phyloP scores from a whole-genome alignment of 2,888 invertebrate species.

The Ectemnius cavifrons region DNA sequence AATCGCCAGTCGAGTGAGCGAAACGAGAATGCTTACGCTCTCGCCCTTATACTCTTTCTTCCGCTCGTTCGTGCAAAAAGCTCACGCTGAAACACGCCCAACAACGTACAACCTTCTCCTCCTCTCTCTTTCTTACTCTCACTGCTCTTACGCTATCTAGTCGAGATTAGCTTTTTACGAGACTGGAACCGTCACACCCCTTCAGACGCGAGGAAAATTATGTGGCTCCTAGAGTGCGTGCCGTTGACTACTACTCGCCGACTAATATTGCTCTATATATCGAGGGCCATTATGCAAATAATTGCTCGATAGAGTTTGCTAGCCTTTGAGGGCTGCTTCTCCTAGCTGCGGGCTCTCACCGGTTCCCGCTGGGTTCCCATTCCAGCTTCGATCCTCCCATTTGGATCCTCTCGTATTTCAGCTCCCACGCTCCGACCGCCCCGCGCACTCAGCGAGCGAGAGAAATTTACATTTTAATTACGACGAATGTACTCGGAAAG shows the following conservation, averaged over 20 bases:
- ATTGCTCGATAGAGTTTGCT: slow-evolving; percentile 36
- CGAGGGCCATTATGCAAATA: slow-evolving; percentile 36
- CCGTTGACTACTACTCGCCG: not conserved
- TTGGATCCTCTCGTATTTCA: slow-evolving; percentile 14
- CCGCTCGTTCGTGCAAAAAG: not conserved
- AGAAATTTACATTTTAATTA: slow-evolving; percentile 44
- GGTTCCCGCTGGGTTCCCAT: not conserved
- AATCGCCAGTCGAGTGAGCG: slow-evolving; percentile 30
- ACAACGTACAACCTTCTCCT: not conserved
- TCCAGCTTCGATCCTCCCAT: slow-evolving; percentile 21
- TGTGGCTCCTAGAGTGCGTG: not conserved
- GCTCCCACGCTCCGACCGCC: not conserved
- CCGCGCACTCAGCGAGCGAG: slow-evolving; percentile 21
- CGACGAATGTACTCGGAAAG: slow-evolving; percentile 6
- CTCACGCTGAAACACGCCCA: not conserved
- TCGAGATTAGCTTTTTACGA: slow-evolving; percentile 9
- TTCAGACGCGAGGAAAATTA: slow-evolving; percentile 11
- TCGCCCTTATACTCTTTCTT: no score
- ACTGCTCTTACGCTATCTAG: not conserved
- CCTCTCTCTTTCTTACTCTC: not conserved
- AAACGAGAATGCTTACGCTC: slow-evolving; percentile 30
- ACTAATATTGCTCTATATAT: slow-evolving; percentile 24
- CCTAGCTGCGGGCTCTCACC: slow-evolving; percentile 14
- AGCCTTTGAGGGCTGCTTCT: slow-evolving; percentile 25
- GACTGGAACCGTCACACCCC: not conserved